Evolutionary conservation across 2,113 vertebrate genomes (phyloP), one percentile per base, ranked within the genome.

Genomic region (Megaceryle maxima): DNA sequence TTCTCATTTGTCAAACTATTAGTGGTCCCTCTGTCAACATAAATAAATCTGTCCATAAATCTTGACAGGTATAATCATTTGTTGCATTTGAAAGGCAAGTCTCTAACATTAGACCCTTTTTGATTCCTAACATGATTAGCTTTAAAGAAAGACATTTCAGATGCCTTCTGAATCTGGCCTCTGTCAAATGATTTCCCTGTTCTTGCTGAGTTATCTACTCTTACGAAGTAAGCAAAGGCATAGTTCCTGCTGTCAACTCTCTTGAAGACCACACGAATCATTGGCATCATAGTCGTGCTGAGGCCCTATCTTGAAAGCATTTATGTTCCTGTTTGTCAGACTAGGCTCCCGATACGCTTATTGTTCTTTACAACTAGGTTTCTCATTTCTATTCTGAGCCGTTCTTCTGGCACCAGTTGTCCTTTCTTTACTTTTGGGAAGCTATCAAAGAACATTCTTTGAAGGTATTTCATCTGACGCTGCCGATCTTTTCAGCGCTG

Each of bases 31-130:
- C 92, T 97, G 97, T 98, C 98, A 98, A 97, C 98, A 98, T 98
- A 98, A 98, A 98, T 98, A 98, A 96, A 98, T 98, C 98, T 97
- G 97, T 98, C 97, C 98, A 98, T 98, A 98, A 98, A 98, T 98
- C 98, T 98, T 98, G 97, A 98, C 98, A 98, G 97, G 97, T 97
- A 94, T 97, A 98, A 98, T 98, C 97, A 98, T 98, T 98, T 98
- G 97, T 98, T 98, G 97, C 97, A 68, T 98, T 98, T 98, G 97
- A 98, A 98, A 98, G 96, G 97, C 97, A 96, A 97, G 97, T 95
- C 97, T 97, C 97, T 97, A 98, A 97, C 97, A 97, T 97, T 96
- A 98, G 97, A 97, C 97, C 96, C 94, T 95, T 97, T 97, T 98
- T 97, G 97, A 98, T 97, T 98, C 96, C 95, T 98, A 98, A 98